Base-by-base conservation (phyloP, 2,888 invertebrate species). In the Steinernema carpocapsae region DNA sequence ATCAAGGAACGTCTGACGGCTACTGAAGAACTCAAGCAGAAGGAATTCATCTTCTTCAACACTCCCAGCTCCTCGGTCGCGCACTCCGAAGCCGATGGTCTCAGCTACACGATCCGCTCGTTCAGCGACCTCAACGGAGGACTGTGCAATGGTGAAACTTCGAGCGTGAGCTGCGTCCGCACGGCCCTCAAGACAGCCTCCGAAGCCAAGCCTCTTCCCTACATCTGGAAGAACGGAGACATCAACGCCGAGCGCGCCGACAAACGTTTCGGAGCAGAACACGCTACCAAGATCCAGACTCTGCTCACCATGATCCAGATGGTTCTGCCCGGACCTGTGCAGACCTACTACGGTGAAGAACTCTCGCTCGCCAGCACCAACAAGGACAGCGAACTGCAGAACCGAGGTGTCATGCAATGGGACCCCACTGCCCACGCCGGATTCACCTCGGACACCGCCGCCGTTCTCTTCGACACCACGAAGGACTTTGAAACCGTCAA, bases 271-370 rank as follows among this genome's bases (percentile, higher is more conserved):
- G 37, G 37, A 37, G 26, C 74, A 52, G 22, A 29, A 51, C 29
- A 74, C 59, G 29, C 48, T n/a, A 0, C 19, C 51, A 29, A 64
- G 29, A 64, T 64, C 19, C 64, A 64, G 17, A 59, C 73, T 22
- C 89, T 92, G 81, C 90, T 94, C 85, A 93, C 93, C 86, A 93
- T 94, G 92, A 87, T 95, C 74, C 89, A 92, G 17, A 89, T 93
- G 86, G 87, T 94, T 22, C 89, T 95, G 72, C 94, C 94, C 1
- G 95, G 95, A 46, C 91, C 92, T 7, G 92, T 93, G 0, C 91
- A 94, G 10, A 93, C 93, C 0, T 95, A 95, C 86, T 93, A 93
- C 83, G 94, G 94, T 0, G 93, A 94, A 88, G 95, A 95, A 90
- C 92, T 94, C 71, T 93, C 92, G 10, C 92, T 93, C 92, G 43